A percentile compares a stretch with the other conserved stretches of the same genome.
Evolutionary conservation across 2,797 vertebrate species (phyloP).

Genomic region (Delichon dasypus): DNA sequence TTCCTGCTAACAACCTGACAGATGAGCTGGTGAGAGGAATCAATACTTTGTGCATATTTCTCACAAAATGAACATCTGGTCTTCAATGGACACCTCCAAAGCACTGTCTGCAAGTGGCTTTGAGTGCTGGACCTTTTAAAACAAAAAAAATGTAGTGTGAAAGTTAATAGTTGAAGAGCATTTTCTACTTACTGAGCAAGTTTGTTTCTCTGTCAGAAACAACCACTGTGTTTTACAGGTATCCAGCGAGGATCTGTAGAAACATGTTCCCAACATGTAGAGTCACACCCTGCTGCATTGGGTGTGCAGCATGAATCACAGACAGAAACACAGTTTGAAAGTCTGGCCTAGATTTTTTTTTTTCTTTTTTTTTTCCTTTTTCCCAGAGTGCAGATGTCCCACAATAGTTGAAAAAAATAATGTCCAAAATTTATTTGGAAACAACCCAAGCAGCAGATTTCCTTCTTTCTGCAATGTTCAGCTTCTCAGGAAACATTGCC

Average conservation of each 20-base stretch:
- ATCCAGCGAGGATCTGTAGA: slow-evolving; percentile 35
- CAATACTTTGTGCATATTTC: not conserved
- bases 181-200: slow-evolving; percentile 23
- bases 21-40: not conserved
- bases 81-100: not conserved
- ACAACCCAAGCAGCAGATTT: not conserved
- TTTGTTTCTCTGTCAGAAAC: slow-evolving; percentile 25
- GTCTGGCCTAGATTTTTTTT: not conserved
- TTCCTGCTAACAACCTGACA: not conserved
- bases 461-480: not conserved
- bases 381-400: not conserved
- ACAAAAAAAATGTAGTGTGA: not conserved
- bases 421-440: not conserved
- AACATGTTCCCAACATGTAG: slow-evolving; percentile 31
- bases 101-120: not conserved
- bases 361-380: not conserved
- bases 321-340: not conserved
- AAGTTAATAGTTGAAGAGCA: not conserved
- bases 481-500: not conserved
- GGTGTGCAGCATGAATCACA: slow-evolving; percentile 43
- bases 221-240: slow-evolving; percentile 41
- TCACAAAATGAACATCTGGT: not conserved
- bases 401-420: not conserved
- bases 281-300: slow-evolving; percentile 50
- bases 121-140: not conserved